Evolutionary conservation across 2,797 vertebrate genomes (phyloP).

Genomic region (Poeciliopsis gracilis): DNA sequence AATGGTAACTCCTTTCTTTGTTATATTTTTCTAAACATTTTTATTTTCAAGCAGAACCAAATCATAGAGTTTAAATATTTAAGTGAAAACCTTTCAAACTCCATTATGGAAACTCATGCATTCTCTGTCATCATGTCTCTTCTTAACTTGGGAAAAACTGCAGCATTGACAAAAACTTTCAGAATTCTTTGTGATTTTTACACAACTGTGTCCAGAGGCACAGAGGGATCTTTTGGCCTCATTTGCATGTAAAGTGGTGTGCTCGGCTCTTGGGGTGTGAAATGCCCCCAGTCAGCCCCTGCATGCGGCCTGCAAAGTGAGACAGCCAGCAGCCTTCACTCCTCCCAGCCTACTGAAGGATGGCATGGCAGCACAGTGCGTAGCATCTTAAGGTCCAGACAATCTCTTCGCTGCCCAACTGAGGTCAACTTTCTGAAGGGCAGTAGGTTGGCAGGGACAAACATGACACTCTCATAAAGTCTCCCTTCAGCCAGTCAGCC

Average conservation of each 20-base stretch:
- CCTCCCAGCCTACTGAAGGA: conserved; percentile 73
- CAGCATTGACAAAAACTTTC: conserved; percentile 21
- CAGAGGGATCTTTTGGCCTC: conserved; percentile 71
- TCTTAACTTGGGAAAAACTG: conserved; percentile 26
- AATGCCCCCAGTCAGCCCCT: conserved; percentile 74
- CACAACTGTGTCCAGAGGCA: conserved; percentile 67
- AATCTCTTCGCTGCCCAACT: conserved; percentile 66
- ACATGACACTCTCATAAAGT: conserved; percentile 62
- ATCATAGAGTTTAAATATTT: conserved; percentile 18
- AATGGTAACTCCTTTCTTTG: neutral
- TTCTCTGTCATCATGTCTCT: conserved; percentile 12
- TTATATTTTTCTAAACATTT: neutral
- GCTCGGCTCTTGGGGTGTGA: conserved; percentile 64
- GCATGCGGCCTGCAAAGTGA: conserved; percentile 65
- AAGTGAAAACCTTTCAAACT: conserved; percentile 20
- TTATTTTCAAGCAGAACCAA: conserved; percentile 3
- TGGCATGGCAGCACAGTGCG: conserved; percentile 55
- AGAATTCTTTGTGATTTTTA: conserved; percentile 57
- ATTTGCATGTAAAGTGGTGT: conserved; percentile 82
- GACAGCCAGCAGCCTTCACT: conserved; percentile 71
- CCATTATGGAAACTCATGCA: conserved; percentile 19
- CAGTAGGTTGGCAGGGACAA: conserved; percentile 76
- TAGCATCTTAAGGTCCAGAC: conserved; percentile 79
- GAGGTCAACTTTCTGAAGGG: conserved; percentile 71
- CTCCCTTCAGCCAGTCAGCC: conserved; percentile 53